These are phyloP conservation scores for Thunnus maccoyii DNA, from an alignment of 2,113 vertebrate genomes.

Conservation along the genomic window DNA sequence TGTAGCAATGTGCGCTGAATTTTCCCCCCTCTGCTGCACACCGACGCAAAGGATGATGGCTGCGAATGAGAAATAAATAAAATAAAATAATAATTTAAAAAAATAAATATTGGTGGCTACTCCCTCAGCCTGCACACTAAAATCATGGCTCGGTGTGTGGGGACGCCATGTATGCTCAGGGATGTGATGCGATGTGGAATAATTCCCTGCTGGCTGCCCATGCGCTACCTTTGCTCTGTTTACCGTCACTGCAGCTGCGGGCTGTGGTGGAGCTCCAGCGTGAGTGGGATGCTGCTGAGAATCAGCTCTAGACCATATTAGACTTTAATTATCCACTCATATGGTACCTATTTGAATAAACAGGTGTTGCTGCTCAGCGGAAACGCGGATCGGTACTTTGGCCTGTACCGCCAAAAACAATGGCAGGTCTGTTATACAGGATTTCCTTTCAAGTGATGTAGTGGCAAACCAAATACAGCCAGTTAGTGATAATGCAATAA, in stretches of 20 bases:
- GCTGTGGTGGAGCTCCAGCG: conserved; percentile 44
- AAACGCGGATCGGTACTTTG: neutral
- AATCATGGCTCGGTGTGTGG: conserved; percentile 63
- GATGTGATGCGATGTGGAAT: conserved; percentile 81
- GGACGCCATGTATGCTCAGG: conserved; percentile 73
- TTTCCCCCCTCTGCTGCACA: conserved; percentile 34
- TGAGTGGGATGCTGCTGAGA: conserved; percentile 43
- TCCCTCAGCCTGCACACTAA: conserved; percentile 31
- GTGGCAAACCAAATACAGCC: neutral
- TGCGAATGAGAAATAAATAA: neutral
- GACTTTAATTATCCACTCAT: conserved; percentile 21
- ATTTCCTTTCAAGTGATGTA: conserved; percentile 5
- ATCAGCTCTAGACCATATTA: conserved; percentile 18
- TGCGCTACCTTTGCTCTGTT: conserved; percentile 82
- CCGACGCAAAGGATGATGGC: conserved; percentile 61
- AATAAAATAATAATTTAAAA: neutral
- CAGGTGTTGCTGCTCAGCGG: conserved; percentile 18
- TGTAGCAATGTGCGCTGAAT: conserved; percentile 49
- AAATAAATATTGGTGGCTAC: conserved; percentile 18
- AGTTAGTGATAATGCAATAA: neutral
- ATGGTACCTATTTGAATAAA: conserved; percentile 28
- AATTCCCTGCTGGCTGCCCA: conserved; percentile 80
- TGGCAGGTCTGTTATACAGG: neutral
- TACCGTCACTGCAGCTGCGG: conserved; percentile 78
- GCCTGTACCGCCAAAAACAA: neutral